Percentiles rank a stretch among this genome's conserved stretches.
Evolutionary conservation across 2,113 vertebrate genomes (phyloP).

Genomic region (Lophochroa leadbeateri): DNA sequence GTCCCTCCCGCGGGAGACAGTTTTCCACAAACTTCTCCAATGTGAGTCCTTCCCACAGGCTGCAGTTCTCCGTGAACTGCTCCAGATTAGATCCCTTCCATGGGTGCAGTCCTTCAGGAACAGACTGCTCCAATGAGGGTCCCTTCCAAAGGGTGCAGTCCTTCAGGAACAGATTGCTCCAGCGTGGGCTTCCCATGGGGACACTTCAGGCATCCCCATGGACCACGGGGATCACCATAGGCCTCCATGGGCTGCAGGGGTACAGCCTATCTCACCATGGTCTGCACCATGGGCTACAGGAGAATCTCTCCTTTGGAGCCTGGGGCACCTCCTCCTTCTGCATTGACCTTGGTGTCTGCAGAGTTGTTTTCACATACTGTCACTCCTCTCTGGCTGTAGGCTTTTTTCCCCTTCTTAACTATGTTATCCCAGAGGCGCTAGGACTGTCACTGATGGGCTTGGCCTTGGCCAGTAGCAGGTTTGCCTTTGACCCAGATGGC

Average conservation of each 20-base stretch:
- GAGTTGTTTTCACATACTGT: background rate
- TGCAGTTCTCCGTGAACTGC: background rate
- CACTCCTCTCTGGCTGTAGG: background rate
- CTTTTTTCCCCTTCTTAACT: background rate
- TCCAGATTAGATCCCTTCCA: no score
- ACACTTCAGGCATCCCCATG: background rate
- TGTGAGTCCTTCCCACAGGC: no score
- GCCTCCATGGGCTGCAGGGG: background rate
- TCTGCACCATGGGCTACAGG: background rate
- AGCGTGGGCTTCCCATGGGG: background rate
- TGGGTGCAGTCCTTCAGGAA: no score
- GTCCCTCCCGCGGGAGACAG: rapidly evolving
- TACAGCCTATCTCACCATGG: background rate
- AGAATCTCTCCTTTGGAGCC: background rate
- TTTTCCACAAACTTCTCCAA: background rate
- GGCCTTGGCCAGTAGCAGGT: rapidly evolving
- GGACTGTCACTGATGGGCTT: no score
- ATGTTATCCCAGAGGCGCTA: background rate
- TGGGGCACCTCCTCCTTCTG: background rate
- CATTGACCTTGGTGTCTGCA: background rate
- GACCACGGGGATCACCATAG: no score
- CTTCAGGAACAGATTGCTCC: background rate
- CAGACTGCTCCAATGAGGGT: no score
- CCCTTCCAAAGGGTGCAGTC: no score
- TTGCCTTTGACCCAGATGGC: background rate